Percentiles rank a stretch among this genome's conserved stretches.
Evolutionary conservation across 92 coral and sea anemone genomes (phyloP).

Genomic region (Palythoa grandis): DNA sequence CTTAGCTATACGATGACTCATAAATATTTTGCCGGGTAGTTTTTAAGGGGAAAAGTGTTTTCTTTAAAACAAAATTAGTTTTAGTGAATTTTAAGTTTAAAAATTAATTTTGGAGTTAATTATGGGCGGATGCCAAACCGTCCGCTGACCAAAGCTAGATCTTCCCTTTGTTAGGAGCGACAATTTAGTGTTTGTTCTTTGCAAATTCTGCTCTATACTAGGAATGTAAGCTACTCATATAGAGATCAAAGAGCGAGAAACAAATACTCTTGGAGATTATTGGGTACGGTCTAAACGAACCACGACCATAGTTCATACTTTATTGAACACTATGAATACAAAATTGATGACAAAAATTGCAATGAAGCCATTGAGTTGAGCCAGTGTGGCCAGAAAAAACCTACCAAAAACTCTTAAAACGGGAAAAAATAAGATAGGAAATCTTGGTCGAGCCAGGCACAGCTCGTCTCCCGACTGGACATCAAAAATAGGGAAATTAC

Average conservation of each 20-base stretch:
- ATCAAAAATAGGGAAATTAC: constrained; percentile 14
- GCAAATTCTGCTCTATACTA: too few relatives aligned
- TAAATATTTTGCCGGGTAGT: too few relatives aligned
- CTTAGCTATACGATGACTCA: too few relatives aligned
- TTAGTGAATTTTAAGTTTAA: too few relatives aligned
- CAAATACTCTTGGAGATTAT: constrained; percentile 48
- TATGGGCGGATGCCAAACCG: too few relatives aligned
- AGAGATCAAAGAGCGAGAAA: constrained; percentile 22
- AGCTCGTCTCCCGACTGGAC: constrained; percentile 57
- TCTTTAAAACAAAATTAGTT: too few relatives aligned
- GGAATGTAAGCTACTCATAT: too few relatives aligned
- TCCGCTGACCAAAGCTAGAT: too few relatives aligned
- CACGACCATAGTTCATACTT: constrained; percentile 45
- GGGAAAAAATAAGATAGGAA: constrained; percentile 54
- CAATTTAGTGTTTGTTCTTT: too few relatives aligned
- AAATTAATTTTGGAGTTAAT: too few relatives aligned
- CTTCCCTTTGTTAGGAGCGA: too few relatives aligned
- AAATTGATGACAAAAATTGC: neutral
- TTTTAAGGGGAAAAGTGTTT: too few relatives aligned
- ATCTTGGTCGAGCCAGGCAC: constrained; percentile 74
- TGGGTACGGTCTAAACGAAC: constrained; percentile 49
- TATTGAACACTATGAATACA: constrained; percentile 25
- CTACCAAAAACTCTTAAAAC: constrained; percentile 36
- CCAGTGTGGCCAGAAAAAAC: constrained; percentile 71
- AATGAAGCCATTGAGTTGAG: constrained; percentile 33